These are phyloP conservation scores for Corbicula japonica DNA, from an alignment of 2,888 invertebrate species.

Conservation along the genomic window DNA sequence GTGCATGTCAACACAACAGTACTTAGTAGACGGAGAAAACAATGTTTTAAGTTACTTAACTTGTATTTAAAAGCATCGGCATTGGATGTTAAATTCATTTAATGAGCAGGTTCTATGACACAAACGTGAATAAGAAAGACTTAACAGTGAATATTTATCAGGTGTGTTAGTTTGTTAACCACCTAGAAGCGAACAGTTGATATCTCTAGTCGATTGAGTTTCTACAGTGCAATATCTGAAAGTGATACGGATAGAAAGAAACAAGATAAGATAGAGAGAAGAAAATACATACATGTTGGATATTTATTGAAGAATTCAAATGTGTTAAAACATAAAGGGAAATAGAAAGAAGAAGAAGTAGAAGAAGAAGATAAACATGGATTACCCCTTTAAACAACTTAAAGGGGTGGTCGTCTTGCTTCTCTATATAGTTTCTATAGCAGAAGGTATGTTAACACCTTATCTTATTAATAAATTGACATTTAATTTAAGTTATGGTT, in stretches of 20 bases:
- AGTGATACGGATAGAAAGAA: constrained; percentile 9
- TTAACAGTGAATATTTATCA: constrained; percentile 8
- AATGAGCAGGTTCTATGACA: no score
- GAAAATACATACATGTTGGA: no score
- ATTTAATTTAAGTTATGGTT: background rate
- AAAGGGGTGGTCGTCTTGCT: constrained; percentile 29
- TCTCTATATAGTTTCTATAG: constrained; percentile 10
- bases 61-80: constrained; percentile 10
- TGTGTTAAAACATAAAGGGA: no score
- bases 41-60: constrained; percentile 3
- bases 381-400: constrained; percentile 17
- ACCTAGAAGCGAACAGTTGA: background rate
- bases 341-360: no score
- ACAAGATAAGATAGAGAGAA: no score
- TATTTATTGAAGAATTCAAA: no score
- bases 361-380: no score
- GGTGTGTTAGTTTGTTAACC: constrained; percentile 9
- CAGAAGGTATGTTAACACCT: constrained; percentile 18
- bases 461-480: background rate
- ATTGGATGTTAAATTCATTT: constrained; percentile 1
- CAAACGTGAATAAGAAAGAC: no score
- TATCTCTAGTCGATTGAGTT: constrained; percentile 14
- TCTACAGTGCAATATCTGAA: constrained; percentile 10
- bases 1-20: constrained; percentile 26
- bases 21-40: background rate